phyloP scores from a whole-genome alignment of 2,888 invertebrate genomes.

The Acheta domesticus region DNA sequence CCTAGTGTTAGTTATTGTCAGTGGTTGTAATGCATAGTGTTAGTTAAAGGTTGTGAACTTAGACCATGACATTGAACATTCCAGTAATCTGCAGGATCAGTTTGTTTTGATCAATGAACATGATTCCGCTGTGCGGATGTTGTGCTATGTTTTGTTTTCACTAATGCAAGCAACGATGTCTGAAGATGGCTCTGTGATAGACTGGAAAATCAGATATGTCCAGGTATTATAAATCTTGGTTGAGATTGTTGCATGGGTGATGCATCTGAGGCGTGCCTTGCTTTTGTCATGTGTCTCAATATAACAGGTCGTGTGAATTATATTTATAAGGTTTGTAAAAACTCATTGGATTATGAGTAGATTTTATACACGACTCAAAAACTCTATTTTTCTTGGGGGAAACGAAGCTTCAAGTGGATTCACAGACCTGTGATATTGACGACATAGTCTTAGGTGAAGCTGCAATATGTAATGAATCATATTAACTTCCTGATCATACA shows the following conservation, averaged over 20 bases:
- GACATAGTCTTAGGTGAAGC: not conserved
- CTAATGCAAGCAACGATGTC: not conserved
- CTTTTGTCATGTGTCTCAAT: not conserved
- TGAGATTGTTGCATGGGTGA: not conserved
- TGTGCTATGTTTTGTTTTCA: not conserved
- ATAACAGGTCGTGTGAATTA: not conserved
- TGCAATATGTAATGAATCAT: not conserved
- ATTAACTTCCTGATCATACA: constrained; percentile 5
- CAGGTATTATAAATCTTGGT: not conserved
- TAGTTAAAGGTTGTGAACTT: not conserved
- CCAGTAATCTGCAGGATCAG: not conserved
- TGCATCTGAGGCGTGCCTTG: constrained; percentile 9
- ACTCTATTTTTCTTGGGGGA: not conserved
- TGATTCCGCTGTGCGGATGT: not conserved
- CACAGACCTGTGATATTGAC: not conserved
- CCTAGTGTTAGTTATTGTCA: not conserved
- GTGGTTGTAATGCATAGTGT: not conserved
- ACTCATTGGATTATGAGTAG: not conserved
- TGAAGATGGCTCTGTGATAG: constrained; percentile 9
- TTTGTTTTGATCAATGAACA: not conserved
- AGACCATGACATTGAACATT: constrained; percentile 18
- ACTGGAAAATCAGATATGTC: not conserved
- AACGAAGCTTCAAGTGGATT: not conserved
- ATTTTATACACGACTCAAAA: not conserved
- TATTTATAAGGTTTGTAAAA: not conserved